Evolutionary conservation across 2,797 vertebrate species (phyloP).

Genomic region (Myotis findleyi): DNA sequence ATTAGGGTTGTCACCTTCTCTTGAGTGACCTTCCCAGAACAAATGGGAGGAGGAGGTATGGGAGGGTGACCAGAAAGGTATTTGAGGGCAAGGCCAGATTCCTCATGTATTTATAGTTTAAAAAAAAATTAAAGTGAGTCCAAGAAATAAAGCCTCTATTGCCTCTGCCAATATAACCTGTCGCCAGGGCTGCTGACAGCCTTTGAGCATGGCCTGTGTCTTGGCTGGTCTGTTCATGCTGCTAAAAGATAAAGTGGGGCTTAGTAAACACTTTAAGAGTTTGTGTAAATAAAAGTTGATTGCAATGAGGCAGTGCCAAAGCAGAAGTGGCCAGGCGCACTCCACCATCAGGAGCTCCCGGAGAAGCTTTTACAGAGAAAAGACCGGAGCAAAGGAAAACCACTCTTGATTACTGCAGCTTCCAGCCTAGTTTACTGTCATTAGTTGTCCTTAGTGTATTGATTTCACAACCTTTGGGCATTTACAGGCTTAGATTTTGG

Average conservation of each 20-base stretch:
- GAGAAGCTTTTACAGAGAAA: background rate
- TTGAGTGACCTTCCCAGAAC: background rate
- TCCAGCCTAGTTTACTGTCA: background rate
- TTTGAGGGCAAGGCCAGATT: background rate
- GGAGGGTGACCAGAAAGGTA: background rate
- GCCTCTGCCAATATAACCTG: background rate
- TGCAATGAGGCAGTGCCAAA: background rate
- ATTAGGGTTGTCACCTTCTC: constrained; percentile 47
- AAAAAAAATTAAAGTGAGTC: background rate
- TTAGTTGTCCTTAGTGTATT: background rate
- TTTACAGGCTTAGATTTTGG: background rate
- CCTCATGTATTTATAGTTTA: background rate
- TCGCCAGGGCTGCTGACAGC: background rate
- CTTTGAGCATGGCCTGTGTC: background rate
- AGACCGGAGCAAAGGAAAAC: background rate
- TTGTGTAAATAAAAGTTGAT: background rate
- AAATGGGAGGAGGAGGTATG: constrained; percentile 8
- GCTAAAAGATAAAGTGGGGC: background rate
- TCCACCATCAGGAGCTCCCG: background rate
- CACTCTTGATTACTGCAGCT: background rate
- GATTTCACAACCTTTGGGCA: background rate
- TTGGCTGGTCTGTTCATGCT: background rate
- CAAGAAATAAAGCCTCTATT: background rate
- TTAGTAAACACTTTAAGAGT: background rate
- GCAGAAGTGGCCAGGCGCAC: background rate